Base-by-base conservation (phyloP, 1,140 invertebrate species). In the Aphidius ervi region DNA sequence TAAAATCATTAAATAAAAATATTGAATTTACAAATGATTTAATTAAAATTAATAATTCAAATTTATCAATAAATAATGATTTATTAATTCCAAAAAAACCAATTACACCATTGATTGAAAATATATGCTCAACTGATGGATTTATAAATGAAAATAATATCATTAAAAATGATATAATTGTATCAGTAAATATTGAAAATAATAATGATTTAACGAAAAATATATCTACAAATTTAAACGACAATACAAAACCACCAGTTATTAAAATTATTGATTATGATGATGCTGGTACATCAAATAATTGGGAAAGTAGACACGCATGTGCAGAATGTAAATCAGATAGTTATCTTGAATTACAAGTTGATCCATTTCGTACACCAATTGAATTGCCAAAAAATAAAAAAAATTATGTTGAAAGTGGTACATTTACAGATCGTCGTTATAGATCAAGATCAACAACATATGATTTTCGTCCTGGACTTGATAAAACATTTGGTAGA, bases 281-380 rank as follows among this genome's bases (percentile, higher is more conserved):
- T 58, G 49, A 63, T 4, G 31, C 57, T 42, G 62, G 42, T 45
- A 52, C 43, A 8, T n/a, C 57, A 20, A 53, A 8, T 31, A 42
- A 39, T 10, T 56, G 47, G 31, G 20, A 9, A 56, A 58, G 31
- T 37, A 52, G 56, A 16, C 73, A 74, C 47, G 68, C 68, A 5
- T 74, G 73, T 62, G 56, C 65, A 0, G 72, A 74, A 47, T 74
- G 72, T 45, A 71, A 67, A 9, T 66, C 73, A 31, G 70, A 72
- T 41, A 64, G 59, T 10, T 45, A 65, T 48, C 63, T 73, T 2
- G 64, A 63, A 8, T 60, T 66, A n/a, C 68, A 67, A 9, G 49
- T 71, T 9, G 68, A 74, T 59, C 73, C 73, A 4, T 74, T 72
- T 55, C 64, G 68, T n/a, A 61, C 66, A 1, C 56, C 66, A 5